A percentile compares a stretch with the other conserved stretches of the same genome.
phyloP scores from a whole-genome alignment of 2,888 invertebrate species.

The Tetheella fluctuosa region DNA sequence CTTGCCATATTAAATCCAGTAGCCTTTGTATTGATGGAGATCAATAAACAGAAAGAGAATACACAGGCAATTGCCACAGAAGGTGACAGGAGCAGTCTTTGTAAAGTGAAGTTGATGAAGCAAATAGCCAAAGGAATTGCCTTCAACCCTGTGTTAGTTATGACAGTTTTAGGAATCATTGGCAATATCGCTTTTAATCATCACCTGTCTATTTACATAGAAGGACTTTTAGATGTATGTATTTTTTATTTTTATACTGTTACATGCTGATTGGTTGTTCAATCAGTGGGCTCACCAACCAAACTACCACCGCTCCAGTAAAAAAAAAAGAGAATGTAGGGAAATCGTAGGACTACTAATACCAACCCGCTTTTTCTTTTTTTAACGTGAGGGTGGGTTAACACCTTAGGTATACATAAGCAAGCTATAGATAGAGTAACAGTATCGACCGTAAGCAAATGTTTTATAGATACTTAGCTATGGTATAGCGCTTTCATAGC shows the following conservation, averaged over 20 bases:
- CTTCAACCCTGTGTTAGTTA: slow-evolving; percentile 94
- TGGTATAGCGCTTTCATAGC: too few species aligned
- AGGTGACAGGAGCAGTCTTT: slow-evolving; percentile 48
- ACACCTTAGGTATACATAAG: too few species aligned
- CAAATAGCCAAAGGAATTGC: slow-evolving; percentile 88
- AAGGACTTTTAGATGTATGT: slow-evolving; percentile 89
- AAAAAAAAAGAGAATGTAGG: too few species aligned
- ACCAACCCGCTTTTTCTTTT: too few species aligned
- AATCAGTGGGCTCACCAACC: too few species aligned
- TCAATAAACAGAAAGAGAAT: slow-evolving; percentile 84
- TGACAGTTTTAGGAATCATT: slow-evolving; percentile 95
- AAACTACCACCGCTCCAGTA: too few species aligned
- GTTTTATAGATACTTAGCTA: too few species aligned
- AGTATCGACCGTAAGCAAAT: too few species aligned
- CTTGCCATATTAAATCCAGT: slow-evolving; percentile 96
- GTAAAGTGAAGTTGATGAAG: slow-evolving; percentile 63
- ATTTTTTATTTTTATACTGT: slow-evolving; percentile 14
- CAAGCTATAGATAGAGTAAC: too few species aligned
- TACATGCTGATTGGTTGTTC: background rate
- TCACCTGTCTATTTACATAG: slow-evolving; percentile 89
- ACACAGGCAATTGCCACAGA: slow-evolving; percentile 41
- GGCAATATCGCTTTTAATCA: slow-evolving; percentile 93
- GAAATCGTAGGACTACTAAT: too few species aligned
- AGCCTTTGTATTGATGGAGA: slow-evolving; percentile 95
- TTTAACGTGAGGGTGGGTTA: too few species aligned